Conservation (phyloP, 2,797 vertebrate genomes). For the Neosalanx taihuensis region DNA sequence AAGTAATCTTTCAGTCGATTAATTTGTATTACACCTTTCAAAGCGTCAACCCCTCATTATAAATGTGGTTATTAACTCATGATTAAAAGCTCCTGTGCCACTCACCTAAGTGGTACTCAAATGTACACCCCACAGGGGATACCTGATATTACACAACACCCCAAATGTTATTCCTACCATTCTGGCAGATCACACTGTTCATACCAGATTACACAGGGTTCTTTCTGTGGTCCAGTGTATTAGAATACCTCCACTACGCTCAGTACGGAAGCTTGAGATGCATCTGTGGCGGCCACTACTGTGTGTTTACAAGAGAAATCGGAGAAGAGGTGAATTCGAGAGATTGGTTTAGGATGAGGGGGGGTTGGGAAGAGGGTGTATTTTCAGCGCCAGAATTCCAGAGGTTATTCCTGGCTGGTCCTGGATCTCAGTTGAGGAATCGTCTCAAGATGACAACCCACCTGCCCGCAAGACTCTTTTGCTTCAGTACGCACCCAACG, state of each 20-base stretch:
- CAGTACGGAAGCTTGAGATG: constrained; percentile 43
- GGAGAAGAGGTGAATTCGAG: constrained; percentile 56
- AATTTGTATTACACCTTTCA: neutral
- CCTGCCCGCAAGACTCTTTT: constrained; percentile 22
- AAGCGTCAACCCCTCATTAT: neutral
- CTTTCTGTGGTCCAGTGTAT: constrained; percentile 5
- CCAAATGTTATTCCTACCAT: neutral
- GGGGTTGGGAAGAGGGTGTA: constrained; percentile 38
- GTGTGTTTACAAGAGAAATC: constrained; percentile 57
- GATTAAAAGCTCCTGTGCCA: neutral
- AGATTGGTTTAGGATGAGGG: constrained; percentile 41
- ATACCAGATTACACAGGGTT: neutral
- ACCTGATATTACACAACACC: neutral
- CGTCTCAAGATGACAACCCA: constrained; percentile 48
- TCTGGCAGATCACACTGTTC: neutral
- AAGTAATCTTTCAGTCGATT: neutral
- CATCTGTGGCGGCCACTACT: constrained; percentile 41
- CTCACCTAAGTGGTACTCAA: neutral
- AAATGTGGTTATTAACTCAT: too few relatives aligned
- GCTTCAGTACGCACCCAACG: constrained; percentile 20
- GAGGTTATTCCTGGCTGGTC: constrained; percentile 65
- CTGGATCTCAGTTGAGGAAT: constrained; percentile 36
- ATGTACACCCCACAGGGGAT: neutral
- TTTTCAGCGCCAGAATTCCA: constrained; percentile 65
- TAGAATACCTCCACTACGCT: constrained; percentile 28